Base-by-base conservation (phyloP, 2,888 invertebrate species). In the Acanthococcus lagerstroemiae region DNA sequence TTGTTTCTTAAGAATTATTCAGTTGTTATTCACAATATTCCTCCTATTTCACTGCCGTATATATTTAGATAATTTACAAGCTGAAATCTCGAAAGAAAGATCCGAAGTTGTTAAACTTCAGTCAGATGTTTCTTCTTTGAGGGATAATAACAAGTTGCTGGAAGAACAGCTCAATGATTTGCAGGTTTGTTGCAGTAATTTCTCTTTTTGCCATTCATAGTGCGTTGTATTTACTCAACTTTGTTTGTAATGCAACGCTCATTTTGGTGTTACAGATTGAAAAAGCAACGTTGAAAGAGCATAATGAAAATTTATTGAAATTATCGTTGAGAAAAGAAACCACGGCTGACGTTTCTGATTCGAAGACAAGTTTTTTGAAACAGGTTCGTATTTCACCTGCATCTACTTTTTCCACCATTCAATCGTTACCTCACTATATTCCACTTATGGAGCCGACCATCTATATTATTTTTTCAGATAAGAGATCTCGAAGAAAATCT, bases 91-190 rank as follows among this genome's bases (percentile, higher is more conserved):
- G n/a, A 55, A 48, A 48, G 65, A 66, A 24, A 66, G 56, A 66
- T 46, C 25, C 15, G 55, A 66, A 26, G 46, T 26, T 7, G 46
- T 55, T 7, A 66, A 56, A 55, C 45, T 66, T 22, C 37, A 21
- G 5, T 45, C 56, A 3, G 48, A 56, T 46, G 22, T 56, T 25
- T 37, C 45, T 24, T 27, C 56, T 6, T 4, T 48, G 25, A 66
- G 56, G 30, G 65, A 55, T 12, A 46, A 55, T 66, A 37, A 44
- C 6, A 66, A 66, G 50, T 25, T 66, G 46, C 27, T 66, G 22
- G 65, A 66, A 27, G 65, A 56, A 37, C 65, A 66, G 26, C 24
- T 66, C 22, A 66, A 48, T 25, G 65, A 66, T 66, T 46, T 66
- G n/a, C 65, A 66, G 55, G 65, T 66, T 27, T 15, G n/a, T 17